These are phyloP conservation scores for Parapsyche elsis DNA, from an alignment of 1,140 invertebrate genomes.

Conservation along the genomic window DNA sequence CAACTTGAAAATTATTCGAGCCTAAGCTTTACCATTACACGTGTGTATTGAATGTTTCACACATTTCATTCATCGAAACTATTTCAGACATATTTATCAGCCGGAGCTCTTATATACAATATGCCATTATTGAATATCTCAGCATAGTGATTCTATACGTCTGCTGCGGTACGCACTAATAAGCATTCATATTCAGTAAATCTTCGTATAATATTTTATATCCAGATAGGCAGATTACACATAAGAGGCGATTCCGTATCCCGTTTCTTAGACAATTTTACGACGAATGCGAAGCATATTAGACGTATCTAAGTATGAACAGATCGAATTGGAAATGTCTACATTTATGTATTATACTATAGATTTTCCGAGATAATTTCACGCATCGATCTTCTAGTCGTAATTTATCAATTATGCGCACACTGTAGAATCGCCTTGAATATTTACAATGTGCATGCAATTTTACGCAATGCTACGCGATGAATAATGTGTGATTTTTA, in stretches of 20 bases:
- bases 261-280: background rate
- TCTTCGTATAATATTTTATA: background rate
- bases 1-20: no score
- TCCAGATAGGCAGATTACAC: background rate
- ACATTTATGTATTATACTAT: no score
- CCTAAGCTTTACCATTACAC: no score
- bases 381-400: background rate
- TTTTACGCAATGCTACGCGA: constrained; percentile 3
- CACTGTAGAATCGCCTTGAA: background rate
- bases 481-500: background rate
- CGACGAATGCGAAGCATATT: background rate
- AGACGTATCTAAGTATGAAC: background rate
- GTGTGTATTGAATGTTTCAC: no score
- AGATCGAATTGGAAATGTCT: no score
- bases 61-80: no score
- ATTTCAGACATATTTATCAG: background rate
- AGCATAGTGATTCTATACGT: background rate
- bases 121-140: constrained; percentile 17
- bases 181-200: constrained; percentile 7
- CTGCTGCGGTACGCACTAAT: background rate
- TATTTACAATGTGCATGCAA: constrained; percentile 3
- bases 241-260: background rate
- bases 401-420: constrained; percentile 19
- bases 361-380: constrained; percentile 1
- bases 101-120: background rate